A percentile compares a stretch with the other conserved stretches of the same genome.
These are phyloP conservation scores for Leucosticte australis DNA, from an alignment of 2,113 vertebrate genomes.

Conservation along the genomic window DNA sequence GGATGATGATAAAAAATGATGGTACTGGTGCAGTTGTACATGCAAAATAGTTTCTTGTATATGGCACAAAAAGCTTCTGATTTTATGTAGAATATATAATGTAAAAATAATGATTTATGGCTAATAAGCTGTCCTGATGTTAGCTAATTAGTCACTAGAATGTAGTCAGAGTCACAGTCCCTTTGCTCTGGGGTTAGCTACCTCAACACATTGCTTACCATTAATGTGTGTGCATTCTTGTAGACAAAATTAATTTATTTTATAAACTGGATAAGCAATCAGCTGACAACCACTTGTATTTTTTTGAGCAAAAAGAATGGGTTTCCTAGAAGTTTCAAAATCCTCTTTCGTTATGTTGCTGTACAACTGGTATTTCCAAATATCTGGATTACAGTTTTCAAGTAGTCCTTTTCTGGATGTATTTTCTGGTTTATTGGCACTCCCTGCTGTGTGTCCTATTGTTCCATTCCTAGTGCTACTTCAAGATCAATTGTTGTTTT, in stretches of 20 bases:
- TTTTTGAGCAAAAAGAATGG: neutral
- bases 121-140: neutral
- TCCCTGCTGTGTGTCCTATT: neutral
- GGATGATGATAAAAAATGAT: neutral
- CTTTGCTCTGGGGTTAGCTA: neutral
- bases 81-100: neutral
- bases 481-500: neutral
- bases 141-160: neutral
- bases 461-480: neutral
- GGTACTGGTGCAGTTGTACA: neutral
- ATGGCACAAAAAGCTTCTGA: neutral
- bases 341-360: neutral
- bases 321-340: neutral
- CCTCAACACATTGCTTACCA: neutral
- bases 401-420: neutral
- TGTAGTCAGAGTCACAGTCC: neutral
- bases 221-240: neutral
- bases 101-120: neutral
- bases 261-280: neutral
- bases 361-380: neutral
- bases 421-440: neutral
- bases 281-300: neutral
- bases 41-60: neutral
- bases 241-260: neutral
- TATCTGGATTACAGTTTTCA: neutral